Percentiles rank a stretch among this genome's conserved stretches.
Evolutionary conservation across 2,113 vertebrate species (phyloP).

Genomic region (Nyctibius bracteatus): DNA sequence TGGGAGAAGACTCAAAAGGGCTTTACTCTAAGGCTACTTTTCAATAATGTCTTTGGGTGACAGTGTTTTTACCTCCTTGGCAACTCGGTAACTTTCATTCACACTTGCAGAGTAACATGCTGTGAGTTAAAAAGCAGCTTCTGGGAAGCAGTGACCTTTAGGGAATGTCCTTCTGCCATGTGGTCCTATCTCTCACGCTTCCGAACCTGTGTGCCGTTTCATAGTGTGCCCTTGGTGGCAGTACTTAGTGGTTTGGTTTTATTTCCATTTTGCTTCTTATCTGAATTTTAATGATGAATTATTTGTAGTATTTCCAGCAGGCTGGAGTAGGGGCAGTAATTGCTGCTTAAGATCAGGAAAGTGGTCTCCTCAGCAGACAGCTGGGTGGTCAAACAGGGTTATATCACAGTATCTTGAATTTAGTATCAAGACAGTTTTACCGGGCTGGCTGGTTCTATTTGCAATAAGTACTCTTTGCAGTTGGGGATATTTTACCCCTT

Average conservation of each 20-base stretch:
- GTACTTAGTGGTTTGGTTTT: background rate
- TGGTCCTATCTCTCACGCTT: accelerated
- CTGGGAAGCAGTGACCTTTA: background rate
- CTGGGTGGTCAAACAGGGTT: background rate
- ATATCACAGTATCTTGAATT: background rate
- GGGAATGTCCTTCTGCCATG: background rate
- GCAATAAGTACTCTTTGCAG: background rate
- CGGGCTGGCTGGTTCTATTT: accelerated
- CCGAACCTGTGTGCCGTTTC: background rate
- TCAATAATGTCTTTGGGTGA: accelerated
- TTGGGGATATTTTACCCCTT: background rate
- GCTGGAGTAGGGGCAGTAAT: background rate
- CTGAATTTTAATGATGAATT: background rate
- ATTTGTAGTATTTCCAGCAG: background rate
- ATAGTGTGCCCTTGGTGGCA: background rate
- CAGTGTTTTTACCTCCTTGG: background rate
- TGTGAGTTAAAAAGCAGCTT: background rate
- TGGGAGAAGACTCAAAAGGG: background rate
- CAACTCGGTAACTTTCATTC: background rate
- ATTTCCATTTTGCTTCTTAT: background rate
- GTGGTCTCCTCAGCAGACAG: background rate
- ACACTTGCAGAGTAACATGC: background rate
- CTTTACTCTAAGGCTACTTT: background rate
- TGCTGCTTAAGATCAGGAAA: background rate
- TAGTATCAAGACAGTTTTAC: background rate